Evolutionary conservation across 2,888 invertebrate genomes (phyloP).

Genomic region (Parochlus steinenii): DNA sequence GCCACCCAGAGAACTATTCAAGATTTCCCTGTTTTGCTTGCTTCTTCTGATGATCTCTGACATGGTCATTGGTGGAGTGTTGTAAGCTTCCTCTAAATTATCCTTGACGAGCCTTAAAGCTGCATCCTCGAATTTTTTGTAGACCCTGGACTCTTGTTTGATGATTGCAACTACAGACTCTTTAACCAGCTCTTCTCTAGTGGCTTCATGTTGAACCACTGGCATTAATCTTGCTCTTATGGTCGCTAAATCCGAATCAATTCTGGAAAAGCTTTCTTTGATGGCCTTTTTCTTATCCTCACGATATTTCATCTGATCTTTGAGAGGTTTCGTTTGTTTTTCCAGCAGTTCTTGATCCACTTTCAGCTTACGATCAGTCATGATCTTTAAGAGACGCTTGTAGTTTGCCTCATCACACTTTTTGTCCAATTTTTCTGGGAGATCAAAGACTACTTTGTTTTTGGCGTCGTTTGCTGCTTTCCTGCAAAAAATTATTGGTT

Average conservation of each 20-base stretch:
- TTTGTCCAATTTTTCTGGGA: slow-evolving; percentile 29
- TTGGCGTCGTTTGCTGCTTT: slow-evolving; percentile 6
- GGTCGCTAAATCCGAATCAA: slow-evolving; percentile 23
- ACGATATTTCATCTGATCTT: slow-evolving; percentile 40
- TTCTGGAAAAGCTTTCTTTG: slow-evolving; percentile 15
- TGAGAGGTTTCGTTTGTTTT: slow-evolving; percentile 44
- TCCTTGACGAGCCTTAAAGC: too few species aligned
- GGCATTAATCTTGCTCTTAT: slow-evolving; percentile 28
- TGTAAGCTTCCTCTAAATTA: slow-evolving; percentile 1
- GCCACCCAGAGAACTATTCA: slow-evolving; percentile 25
- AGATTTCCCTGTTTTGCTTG: slow-evolving; percentile 20
- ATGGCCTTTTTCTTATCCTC: slow-evolving; percentile 23
- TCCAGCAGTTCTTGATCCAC: slow-evolving; percentile 30
- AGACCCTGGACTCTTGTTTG: slow-evolving; percentile 14
- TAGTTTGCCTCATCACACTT: slow-evolving; percentile 47
- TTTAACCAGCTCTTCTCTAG: slow-evolving; percentile 21
- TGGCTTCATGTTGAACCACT: slow-evolving; percentile 28
- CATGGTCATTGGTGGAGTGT: slow-evolving; percentile 18
- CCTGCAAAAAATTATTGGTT: slow-evolving; percentile 5
- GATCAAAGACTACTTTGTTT: slow-evolving; percentile 17
- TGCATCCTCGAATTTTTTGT: slow-evolving; percentile 17
- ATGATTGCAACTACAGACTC: slow-evolving; percentile 13
- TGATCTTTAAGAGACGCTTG: slow-evolving; percentile 35
- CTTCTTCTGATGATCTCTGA: slow-evolving; percentile 25
- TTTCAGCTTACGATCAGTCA: slow-evolving; percentile 27